Evolutionary conservation across 2,113 vertebrate genomes (phyloP).

Genomic region (Chaetops frenatus): DNA sequence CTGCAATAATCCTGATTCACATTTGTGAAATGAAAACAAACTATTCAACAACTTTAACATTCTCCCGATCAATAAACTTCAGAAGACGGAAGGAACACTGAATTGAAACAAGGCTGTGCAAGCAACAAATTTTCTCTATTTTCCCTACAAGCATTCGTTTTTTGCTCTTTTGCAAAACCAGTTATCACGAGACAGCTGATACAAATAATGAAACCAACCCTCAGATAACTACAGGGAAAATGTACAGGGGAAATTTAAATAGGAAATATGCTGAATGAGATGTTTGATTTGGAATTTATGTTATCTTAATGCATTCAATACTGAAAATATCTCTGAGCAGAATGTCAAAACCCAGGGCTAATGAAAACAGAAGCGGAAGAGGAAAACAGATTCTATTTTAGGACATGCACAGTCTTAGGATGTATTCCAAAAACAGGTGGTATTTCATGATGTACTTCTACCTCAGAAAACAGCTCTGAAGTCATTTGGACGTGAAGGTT

Average conservation of each 20-base stretch:
- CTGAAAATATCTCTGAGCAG: slow-evolving; percentile 2
- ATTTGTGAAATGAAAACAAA: slow-evolving; percentile 52
- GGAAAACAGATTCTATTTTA: slow-evolving; percentile 18
- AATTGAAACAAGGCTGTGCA: slow-evolving; percentile 20
- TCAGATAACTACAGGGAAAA: slow-evolving; percentile 8
- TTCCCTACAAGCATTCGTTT: slow-evolving; percentile 9
- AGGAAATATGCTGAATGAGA: background rate
- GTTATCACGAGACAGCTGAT: background rate
- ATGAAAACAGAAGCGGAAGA: slow-evolving; percentile 8
- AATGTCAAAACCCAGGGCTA: slow-evolving; percentile 32
- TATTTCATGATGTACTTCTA: background rate
- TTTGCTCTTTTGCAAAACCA: slow-evolving; percentile 12
- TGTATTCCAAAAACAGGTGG: background rate
- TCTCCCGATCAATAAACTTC: slow-evolving; percentile 33
- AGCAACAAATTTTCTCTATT: slow-evolving; percentile 1
- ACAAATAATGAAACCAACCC: background rate
- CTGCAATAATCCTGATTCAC: slow-evolving; percentile 25
- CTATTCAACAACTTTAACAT: slow-evolving; percentile 35
- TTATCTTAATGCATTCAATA: slow-evolving; percentile 32
- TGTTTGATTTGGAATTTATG: slow-evolving; percentile 19
- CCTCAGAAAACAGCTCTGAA: background rate
- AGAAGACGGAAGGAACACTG: background rate
- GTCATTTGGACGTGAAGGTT: background rate
- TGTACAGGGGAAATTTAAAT: slow-evolving; percentile 36
- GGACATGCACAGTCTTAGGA: background rate